phyloP scores from a whole-genome alignment of 23 tunicate genomes.

The Trididemnum miniatum region DNA sequence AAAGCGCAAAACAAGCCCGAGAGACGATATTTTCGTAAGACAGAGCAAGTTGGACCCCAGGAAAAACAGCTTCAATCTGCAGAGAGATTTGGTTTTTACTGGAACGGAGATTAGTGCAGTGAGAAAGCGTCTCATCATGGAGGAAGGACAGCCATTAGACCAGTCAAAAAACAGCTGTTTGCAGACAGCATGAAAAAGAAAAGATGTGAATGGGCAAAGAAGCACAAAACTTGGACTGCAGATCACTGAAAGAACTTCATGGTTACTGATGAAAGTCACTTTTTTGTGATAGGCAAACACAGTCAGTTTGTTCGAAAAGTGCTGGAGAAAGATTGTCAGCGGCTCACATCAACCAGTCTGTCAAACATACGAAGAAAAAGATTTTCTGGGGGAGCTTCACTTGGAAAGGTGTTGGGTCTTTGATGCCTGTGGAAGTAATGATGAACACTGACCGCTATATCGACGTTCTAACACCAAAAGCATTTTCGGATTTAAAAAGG shows the following conservation, averaged over 20 bases:
- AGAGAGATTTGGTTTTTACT: not conserved
- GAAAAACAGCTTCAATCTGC: constrained; percentile 4
- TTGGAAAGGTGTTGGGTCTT: constrained; percentile 3
- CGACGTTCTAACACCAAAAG: not conserved
- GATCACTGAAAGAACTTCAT: constrained; percentile 1
- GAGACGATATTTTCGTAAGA: constrained; percentile 1
- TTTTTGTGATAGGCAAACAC: not conserved
- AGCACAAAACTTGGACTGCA: constrained; percentile 12
- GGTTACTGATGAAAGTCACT: constrained; percentile 5
- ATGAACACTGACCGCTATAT: constrained; percentile 15
- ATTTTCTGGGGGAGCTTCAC: constrained; percentile 26
- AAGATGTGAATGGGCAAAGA: constrained; percentile 13
- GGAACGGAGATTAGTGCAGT: not conserved
- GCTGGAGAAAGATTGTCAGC: not conserved
- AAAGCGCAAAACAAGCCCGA: not conserved
- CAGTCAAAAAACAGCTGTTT: constrained; percentile 12
- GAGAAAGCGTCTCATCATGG: not conserved
- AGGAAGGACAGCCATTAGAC: constrained; percentile 2
- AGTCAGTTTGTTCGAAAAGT: constrained; percentile 2
- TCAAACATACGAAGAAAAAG: constrained; percentile 13
- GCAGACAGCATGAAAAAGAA: constrained; percentile 12
- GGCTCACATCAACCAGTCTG: not conserved
- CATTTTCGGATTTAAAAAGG: not conserved
- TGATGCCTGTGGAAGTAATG: constrained; percentile 19
- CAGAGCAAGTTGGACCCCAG: constrained; percentile 22